Base-by-base conservation (phyloP, 2,797 vertebrate genomes). In the Cetoscarus ocellatus region DNA sequence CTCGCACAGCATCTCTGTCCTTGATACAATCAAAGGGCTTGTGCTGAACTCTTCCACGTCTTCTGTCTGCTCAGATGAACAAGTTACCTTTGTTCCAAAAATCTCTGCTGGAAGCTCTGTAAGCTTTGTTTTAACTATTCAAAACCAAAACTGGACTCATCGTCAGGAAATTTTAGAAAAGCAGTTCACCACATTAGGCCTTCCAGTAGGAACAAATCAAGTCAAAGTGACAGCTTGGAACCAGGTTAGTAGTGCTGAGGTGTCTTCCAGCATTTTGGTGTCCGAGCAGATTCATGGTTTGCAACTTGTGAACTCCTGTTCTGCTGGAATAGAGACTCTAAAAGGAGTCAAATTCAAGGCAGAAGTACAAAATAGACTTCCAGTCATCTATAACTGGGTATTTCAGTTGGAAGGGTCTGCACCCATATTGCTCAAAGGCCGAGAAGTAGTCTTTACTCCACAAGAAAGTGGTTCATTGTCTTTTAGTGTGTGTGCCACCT, bases 41-140 rank as follows among this genome's bases (percentile, higher is more conserved):
- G 69, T 1, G 10, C 73, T 95, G 44, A 86, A 69, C 10, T 61
- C 80, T 27, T 93, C 86, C 48, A 77, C 79, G 53, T 58, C n/a
- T 11, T 66, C 77, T 2, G 14, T 89, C n/a, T 95, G 94, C 61
- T 79, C 53, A 0, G 76, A 69, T 0, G 82, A 94, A 42, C 55
- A 80, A 15, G 83, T 94, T 7, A 82, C 67, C 42, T 89, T 95
- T 71, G 83, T 8, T 45, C 75, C 92, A 39, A 67, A 51, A 12
- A n/a, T 95, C 12, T 83, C 86, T n/a, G 72, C 64, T 73, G 95
- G 95, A 77, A 95, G 86, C 40, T 77, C 91, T 13, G 89, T 91
- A 54, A 91, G 71, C 47, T 93, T 93, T 65, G 61, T 48, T 40
- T 68, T 96, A 63, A 82, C 79, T 14, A 81, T 95, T 76, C 64